Evolutionary conservation across 1,140 invertebrate genomes (phyloP), one percentile per base, ranked within the genome.

Genomic region (Trichomalopsis sarcophagae): DNA sequence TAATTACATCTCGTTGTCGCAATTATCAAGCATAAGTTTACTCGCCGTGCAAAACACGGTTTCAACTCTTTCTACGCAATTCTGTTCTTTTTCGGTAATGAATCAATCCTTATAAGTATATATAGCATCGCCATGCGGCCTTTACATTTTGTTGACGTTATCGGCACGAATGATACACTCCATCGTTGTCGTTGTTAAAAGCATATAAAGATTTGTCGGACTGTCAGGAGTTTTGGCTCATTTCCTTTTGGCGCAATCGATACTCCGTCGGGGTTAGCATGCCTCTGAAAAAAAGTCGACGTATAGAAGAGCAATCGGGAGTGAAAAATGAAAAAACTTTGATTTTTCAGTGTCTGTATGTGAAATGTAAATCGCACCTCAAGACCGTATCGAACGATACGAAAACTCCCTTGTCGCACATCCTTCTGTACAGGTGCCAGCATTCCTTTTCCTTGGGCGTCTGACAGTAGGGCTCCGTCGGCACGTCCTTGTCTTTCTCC

Each of bases 221-320:
- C 36, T 86, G 30, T 85, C 66, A 87, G 73, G 81, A 87, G 66
- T 86, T 91, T 89, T 89, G 88, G 87, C 87, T 90, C 73, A 92
- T 90, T 91, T 94, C 93, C 88, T 93, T 94, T 88, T 94, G 93
- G 74, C 93, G 91, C 81, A 95, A 91, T 88, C 95, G 93, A 88
- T 96, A 96, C 89, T 96, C 95, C 2, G 95, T 96, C 9, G 95
- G 95, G 23, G 95, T 96, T 69, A 96, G 90, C 95, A 96, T 95
- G 66, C 95, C 95, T 88, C 94, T 94, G 89, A 87, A 92, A 92
- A 87, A 87, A 77, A 6, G 10, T 71, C 10, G 1, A 71, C 68
- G 10, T 33, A 14, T n/a, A 69, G 66, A 69, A 13, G 13, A 71
- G 23, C 30, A 50, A 21, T 62, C 1, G 17, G 21, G 13, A 6